Percentiles rank a stretch among this genome's conserved stretches.
phyloP scores from a whole-genome alignment of 2,113 vertebrate genomes.

The Copsychus sechellarum region DNA sequence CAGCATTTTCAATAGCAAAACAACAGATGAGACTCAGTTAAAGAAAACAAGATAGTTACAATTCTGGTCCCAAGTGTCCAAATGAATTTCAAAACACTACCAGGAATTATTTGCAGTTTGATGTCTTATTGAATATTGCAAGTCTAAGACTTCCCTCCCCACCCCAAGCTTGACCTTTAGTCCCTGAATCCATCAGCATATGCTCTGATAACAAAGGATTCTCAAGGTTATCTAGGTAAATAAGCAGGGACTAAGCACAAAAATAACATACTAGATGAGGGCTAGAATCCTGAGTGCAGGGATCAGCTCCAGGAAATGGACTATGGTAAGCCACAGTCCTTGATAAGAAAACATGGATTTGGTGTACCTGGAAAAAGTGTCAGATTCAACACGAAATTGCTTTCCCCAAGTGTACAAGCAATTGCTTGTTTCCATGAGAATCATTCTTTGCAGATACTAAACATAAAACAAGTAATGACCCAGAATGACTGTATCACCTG shows the following conservation, averaged over 20 bases:
- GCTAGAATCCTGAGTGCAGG: not conserved
- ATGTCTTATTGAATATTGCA: conserved; percentile 4
- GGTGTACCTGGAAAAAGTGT: not conserved
- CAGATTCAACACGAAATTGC: not conserved
- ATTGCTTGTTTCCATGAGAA: not conserved
- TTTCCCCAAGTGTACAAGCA: not conserved
- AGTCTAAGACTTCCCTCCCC: not conserved
- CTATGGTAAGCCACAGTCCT: too few species aligned
- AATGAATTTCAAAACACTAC: conserved; percentile 43
- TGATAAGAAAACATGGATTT: not conserved
- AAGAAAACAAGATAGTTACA: conserved; percentile 55
- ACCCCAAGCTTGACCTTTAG: not conserved
- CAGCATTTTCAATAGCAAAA: conserved; percentile 52
- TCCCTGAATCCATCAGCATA: not conserved
- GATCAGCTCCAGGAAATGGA: fast-evolving
- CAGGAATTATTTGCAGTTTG: conserved; percentile 14
- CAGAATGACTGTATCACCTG: not conserved
- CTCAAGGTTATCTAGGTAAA: not conserved
- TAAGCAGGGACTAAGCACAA: not conserved
- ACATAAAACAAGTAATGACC: not conserved
- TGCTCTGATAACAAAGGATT: not conserved
- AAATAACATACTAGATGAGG: not conserved
- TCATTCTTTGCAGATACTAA: not conserved
- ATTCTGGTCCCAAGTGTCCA: conserved; percentile 22
- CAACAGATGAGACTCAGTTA: conserved; percentile 32